Evolutionary conservation across 2,113 vertebrate genomes (phyloP).

Genomic region (Cochlearius cochlearius): DNA sequence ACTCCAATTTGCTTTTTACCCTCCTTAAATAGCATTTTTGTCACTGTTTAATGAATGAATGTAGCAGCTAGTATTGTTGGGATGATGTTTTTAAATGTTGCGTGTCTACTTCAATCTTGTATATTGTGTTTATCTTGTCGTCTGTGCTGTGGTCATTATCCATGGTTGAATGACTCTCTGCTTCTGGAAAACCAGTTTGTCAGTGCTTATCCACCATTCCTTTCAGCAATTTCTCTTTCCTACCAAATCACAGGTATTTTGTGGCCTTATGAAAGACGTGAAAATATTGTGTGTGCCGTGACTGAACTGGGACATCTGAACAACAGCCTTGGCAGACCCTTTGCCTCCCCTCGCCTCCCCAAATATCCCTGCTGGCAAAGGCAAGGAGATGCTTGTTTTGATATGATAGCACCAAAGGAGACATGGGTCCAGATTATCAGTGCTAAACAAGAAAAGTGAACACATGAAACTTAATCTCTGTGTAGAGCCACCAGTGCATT

Average conservation of each 20-base stretch:
- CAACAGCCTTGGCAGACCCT: neutral
- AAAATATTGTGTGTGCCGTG: neutral
- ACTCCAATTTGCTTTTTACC: neutral
- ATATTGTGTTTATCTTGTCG: conserved; percentile 23
- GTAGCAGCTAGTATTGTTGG: neutral
- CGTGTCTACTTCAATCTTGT: conserved; percentile 40
- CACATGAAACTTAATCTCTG: neutral
- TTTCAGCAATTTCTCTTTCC: neutral
- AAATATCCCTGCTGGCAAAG: neutral
- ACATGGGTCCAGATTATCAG: neutral
- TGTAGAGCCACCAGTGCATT: neutral
- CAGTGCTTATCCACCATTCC: neutral
- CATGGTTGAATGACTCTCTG: neutral
- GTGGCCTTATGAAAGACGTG: neutral
- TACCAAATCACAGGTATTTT: neutral
- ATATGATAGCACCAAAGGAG: neutral
- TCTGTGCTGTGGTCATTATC: conserved; percentile 26
- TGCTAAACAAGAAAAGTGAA: neutral
- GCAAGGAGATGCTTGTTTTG: neutral
- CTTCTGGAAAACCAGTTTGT: neutral
- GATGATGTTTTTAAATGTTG: conserved; percentile 43
- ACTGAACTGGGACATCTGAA: neutral
- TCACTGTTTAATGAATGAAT: conserved; percentile 53
- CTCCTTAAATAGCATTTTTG: conserved; percentile 27
- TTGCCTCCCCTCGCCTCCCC: neutral